Percentiles rank a stretch among this genome's conserved stretches.
phyloP scores from a whole-genome alignment of 2,888 invertebrate genomes.

The Apantesis nais region DNA sequence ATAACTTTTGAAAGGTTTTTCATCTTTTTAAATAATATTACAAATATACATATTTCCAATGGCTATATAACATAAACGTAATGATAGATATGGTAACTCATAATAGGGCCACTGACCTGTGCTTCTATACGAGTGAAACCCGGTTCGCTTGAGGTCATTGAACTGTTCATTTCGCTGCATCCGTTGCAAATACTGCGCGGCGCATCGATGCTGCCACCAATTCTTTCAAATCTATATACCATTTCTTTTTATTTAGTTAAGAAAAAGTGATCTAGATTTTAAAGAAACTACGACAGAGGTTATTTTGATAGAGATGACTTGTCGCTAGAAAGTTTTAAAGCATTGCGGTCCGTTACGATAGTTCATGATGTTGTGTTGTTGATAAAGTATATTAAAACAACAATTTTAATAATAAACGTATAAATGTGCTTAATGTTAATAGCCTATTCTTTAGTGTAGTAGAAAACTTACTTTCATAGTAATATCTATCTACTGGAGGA shows the following conservation, averaged over 20 bases:
- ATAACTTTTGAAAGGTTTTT: conserved; percentile 1
- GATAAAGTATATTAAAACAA: conserved; percentile 27
- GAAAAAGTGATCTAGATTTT: conserved; percentile 64
- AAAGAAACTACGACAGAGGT: conserved; percentile 63
- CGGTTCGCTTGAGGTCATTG: conserved; percentile 79
- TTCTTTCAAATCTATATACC: conserved; percentile 73
- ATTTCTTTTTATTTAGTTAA: conserved; percentile 70
- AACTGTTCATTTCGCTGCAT: conserved; percentile 85
- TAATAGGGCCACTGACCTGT: conserved; percentile 81
- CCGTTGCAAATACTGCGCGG: conserved; percentile 83
- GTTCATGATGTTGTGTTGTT: conserved; percentile 32
- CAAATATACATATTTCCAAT: conserved; percentile 14
- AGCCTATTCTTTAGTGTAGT: not conserved
- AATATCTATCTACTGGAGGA: no score
- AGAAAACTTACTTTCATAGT: not conserved
- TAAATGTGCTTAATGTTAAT: not conserved
- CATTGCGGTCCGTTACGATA: conserved; percentile 34
- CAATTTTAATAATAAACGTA: conserved; percentile 11
- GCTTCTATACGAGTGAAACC: conserved; percentile 82
- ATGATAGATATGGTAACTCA: conserved; percentile 59
- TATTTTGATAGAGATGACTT: conserved; percentile 38
- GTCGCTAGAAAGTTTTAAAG: conserved; percentile 68
- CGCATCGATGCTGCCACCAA: conserved; percentile 78
- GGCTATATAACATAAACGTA: conserved; percentile 53
- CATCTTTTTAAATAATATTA: not conserved